These are phyloP conservation scores for Arrhopalites spinosus DNA, from an alignment of 2,888 invertebrate species.

Conservation along the genomic window DNA sequence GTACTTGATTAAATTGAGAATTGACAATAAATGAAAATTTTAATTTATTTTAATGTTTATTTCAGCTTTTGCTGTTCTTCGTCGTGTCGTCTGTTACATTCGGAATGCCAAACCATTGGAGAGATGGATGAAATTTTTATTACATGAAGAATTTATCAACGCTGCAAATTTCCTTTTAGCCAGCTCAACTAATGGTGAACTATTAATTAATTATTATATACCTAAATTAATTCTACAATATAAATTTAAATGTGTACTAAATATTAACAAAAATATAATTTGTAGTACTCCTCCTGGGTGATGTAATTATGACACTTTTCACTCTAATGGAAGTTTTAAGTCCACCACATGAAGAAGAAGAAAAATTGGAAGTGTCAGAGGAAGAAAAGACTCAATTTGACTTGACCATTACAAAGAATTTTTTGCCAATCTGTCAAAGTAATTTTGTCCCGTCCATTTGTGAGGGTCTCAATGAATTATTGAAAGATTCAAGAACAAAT, in stretches of 20 bases:
- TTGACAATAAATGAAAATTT: no score
- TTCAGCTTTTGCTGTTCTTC: slow-evolving; percentile 72
- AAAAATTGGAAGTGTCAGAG: not conserved
- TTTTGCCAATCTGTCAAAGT: slow-evolving; percentile 41
- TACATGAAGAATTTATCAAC: slow-evolving; percentile 58
- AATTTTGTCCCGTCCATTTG: slow-evolving; percentile 50
- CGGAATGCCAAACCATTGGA: slow-evolving; percentile 67
- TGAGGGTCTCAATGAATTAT: slow-evolving; percentile 52
- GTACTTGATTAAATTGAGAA: no score
- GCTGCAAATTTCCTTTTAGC: slow-evolving; percentile 73
- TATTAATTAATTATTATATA: no score
- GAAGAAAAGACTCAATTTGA: not conserved
- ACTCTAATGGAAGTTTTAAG: slow-evolving; percentile 47
- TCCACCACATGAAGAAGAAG: slow-evolving; percentile 4
- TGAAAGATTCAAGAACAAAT: slow-evolving; percentile 48
- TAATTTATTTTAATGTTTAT: no score
- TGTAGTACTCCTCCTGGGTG: slow-evolving; percentile 48
- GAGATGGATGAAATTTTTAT: slow-evolving; percentile 57
- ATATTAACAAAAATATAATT: no score
- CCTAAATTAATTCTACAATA: no score
- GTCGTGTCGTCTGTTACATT: slow-evolving; percentile 74
- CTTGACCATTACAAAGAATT: slow-evolving; percentile 21
- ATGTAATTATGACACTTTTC: slow-evolving; percentile 46
- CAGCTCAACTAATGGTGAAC: slow-evolving; percentile 70
- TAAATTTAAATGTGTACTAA: no score